phyloP scores from a whole-genome alignment of 1,140 invertebrate genomes.

The Lasioglossum albipes region DNA sequence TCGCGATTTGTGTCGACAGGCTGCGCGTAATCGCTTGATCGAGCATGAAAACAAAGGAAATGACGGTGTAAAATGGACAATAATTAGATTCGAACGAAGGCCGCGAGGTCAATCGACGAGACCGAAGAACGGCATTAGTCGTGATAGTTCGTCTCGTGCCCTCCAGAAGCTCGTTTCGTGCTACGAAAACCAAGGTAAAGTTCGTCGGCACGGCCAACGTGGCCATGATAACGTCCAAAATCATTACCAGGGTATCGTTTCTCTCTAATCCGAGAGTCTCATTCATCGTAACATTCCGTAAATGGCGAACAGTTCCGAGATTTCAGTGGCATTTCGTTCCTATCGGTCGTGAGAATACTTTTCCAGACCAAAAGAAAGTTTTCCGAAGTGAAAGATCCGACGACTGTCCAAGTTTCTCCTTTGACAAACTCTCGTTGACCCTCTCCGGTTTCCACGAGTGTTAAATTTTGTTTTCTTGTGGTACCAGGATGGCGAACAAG shows the following conservation, averaged over 20 bases:
- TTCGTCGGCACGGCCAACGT: too few species aligned
- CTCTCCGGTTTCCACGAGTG: not conserved
- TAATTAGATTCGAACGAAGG: conserved; percentile 68
- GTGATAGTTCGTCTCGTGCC: conserved; percentile 27
- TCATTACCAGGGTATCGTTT: too few species aligned
- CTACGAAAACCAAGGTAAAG: not conserved
- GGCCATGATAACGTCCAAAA: too few species aligned
- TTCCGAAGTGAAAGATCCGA: not conserved
- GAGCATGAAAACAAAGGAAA: conserved; percentile 64
- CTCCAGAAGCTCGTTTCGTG: conserved; percentile 45
- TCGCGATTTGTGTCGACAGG: too few species aligned
- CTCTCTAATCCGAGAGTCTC: too few species aligned
- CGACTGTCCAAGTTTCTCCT: not conserved
- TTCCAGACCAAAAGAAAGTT: too few species aligned
- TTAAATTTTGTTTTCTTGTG: not conserved
- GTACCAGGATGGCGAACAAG: conserved; percentile 7
- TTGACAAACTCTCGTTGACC: not conserved
- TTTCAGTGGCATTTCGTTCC: too few species aligned
- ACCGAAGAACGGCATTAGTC: not conserved
- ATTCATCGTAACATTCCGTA: too few species aligned
- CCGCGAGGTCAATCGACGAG: conserved; percentile 64
- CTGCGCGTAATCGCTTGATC: too few species aligned
- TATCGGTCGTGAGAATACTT: too few species aligned
- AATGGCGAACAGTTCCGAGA: too few species aligned
- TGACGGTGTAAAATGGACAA: conserved; percentile 69